Evolutionary conservation across 1,140 invertebrate species (phyloP).

Genomic region (Brachionus paranguensis): DNA sequence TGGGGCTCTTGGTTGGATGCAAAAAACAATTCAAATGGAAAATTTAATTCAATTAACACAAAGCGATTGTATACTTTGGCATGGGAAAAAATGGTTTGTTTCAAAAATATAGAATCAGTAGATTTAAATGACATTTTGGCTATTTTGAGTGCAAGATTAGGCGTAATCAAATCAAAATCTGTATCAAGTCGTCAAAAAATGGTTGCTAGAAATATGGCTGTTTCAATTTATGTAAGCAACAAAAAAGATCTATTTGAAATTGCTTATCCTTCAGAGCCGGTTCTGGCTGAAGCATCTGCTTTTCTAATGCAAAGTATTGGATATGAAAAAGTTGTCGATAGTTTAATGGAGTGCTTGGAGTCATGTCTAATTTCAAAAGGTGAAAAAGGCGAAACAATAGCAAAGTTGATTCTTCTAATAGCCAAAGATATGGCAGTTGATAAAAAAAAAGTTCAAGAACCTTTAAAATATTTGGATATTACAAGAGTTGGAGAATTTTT

Average conservation of each 20-base stretch:
- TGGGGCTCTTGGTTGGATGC: conserved; percentile 1
- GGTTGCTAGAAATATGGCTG: neutral
- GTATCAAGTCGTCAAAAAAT: neutral
- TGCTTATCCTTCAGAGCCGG: neutral
- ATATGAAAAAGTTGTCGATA: neutral
- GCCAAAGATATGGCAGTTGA: neutral
- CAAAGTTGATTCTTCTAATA: neutral
- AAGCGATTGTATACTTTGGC: neutral
- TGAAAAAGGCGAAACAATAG: conserved; percentile 6
- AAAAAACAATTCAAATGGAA: neutral
- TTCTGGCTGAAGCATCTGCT: neutral
- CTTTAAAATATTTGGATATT: neutral
- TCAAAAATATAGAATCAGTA: neutral
- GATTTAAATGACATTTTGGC: neutral
- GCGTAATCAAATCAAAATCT: neutral
- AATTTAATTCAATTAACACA: neutral
- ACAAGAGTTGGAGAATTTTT: neutral
- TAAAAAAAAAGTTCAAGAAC: neutral
- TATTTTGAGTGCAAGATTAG: neutral
- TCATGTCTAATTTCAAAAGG: neutral
- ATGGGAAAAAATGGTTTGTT: neutral
- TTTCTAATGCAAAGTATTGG: neutral
- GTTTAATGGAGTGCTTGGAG: neutral
- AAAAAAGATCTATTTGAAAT: neutral
- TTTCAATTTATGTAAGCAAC: neutral